Conservation (phyloP, 2,888 invertebrate genomes). For the Sinopyrophorus schimmeli region DNA sequence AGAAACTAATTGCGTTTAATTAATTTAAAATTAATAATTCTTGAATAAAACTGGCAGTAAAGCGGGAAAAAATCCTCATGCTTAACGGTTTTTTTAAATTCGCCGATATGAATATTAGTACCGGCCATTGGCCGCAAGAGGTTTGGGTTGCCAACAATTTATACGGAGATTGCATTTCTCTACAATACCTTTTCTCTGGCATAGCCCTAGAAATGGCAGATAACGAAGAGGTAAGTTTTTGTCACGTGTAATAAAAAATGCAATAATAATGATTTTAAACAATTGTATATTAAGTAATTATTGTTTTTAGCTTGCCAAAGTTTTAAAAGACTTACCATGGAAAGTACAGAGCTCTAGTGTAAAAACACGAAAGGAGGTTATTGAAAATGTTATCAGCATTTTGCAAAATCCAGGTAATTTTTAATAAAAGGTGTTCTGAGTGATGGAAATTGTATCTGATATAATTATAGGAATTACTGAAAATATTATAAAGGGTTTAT, state of each 20-base stretch:
- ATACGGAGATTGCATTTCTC: too few relatives aligned
- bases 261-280: conserved; percentile 8
- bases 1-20: too few relatives aligned
- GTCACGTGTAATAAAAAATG: conserved; percentile 32
- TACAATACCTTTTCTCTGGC: too few relatives aligned
- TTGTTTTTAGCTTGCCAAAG: conserved; percentile 64
- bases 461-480: conserved; percentile 76
- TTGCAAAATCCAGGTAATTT: conserved; percentile 72
- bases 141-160: too few relatives aligned
- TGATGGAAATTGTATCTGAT: too few relatives aligned
- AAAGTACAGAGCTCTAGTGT: conserved; percentile 74
- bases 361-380: conserved; percentile 68
- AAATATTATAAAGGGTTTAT: conserved; percentile 75
- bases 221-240: conserved; percentile 36
- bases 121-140: too few relatives aligned
- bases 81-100: too few relatives aligned
- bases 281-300: conserved; percentile 20
- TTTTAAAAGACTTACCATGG: conserved; percentile 73
- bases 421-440: too few relatives aligned
- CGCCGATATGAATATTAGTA: too few relatives aligned
- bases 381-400: conserved; percentile 70
- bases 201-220: conserved; percentile 40
- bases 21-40: too few relatives aligned
- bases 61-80: too few relatives aligned
- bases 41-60: too few relatives aligned